These are phyloP conservation scores for Desmodus rotundus DNA, from an alignment of 2,113 vertebrate species.

Conservation along the genomic window DNA sequence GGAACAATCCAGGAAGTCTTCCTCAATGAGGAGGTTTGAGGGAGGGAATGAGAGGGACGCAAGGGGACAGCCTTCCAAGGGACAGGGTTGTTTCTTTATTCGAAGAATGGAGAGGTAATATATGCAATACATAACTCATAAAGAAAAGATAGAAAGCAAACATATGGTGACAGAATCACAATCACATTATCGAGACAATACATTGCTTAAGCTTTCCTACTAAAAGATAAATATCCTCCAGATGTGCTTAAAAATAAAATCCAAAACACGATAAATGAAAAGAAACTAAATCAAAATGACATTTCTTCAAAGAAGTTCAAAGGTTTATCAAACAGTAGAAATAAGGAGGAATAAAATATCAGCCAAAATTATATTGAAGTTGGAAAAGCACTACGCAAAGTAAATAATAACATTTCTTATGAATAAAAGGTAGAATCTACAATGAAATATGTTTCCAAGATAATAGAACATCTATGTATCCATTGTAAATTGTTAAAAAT, in stretches of 20 bases:
- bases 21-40: neutral
- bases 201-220: neutral
- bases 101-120: neutral
- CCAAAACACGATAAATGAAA: neutral
- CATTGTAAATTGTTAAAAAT: neutral
- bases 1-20: neutral
- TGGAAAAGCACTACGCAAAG: neutral
- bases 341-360: neutral
- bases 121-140: neutral
- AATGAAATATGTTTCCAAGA: neutral
- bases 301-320: neutral
- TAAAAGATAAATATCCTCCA: slow-evolving; percentile 3
- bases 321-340: neutral
- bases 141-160: neutral
- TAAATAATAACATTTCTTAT: neutral
- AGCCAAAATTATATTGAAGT: neutral
- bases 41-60: neutral
- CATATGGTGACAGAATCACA: neutral
- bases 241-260: slow-evolving; percentile 29
- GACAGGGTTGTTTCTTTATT: neutral
- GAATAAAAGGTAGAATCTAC: neutral
- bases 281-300: slow-evolving; percentile 4
- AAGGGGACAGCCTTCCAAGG: neutral
- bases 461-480: neutral
- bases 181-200: neutral